phyloP scores from a whole-genome alignment of 2,797 vertebrate species.

The Argentina silus region DNA sequence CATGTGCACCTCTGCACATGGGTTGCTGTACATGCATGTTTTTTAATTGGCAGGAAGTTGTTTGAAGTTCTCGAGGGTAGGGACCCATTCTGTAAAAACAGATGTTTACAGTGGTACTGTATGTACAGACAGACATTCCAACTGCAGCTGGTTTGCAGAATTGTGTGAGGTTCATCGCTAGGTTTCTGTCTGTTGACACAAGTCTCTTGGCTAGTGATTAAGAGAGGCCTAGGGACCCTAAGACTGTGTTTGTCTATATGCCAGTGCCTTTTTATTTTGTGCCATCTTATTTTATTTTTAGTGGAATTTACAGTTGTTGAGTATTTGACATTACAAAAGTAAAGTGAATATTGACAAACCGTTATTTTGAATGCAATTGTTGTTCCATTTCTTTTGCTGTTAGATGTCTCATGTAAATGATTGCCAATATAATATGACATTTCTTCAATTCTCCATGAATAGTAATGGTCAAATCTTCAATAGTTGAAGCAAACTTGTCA shows the following conservation, averaged over 20 bases:
- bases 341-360: slow-evolving; percentile 15
- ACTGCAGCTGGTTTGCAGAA: slow-evolving; percentile 84
- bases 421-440: background rate
- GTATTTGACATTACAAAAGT: slow-evolving; percentile 28
- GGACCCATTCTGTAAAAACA: slow-evolving; percentile 56
- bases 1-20: background rate
- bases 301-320: slow-evolving; percentile 7
- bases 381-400: background rate
- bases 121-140: slow-evolving; percentile 57
- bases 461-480: background rate
- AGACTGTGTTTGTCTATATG: slow-evolving; percentile 28
- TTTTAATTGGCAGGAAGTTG: slow-evolving; percentile 44
- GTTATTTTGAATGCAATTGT: background rate
- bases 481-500: background rate
- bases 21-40: slow-evolving; percentile 49
- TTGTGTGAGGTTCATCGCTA: slow-evolving; percentile 61
- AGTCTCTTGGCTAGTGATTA: slow-evolving; percentile 57
- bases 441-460: background rate
- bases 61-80: slow-evolving; percentile 44
- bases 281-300: slow-evolving; percentile 28
- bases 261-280: slow-evolving; percentile 24
- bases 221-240: slow-evolving; percentile 35
- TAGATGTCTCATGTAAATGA: background rate
- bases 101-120: slow-evolving; percentile 66
- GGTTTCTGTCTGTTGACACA: slow-evolving; percentile 63